Conservation (phyloP, 2,797 vertebrate species). For the Anabacerthia variegaticeps region DNA sequence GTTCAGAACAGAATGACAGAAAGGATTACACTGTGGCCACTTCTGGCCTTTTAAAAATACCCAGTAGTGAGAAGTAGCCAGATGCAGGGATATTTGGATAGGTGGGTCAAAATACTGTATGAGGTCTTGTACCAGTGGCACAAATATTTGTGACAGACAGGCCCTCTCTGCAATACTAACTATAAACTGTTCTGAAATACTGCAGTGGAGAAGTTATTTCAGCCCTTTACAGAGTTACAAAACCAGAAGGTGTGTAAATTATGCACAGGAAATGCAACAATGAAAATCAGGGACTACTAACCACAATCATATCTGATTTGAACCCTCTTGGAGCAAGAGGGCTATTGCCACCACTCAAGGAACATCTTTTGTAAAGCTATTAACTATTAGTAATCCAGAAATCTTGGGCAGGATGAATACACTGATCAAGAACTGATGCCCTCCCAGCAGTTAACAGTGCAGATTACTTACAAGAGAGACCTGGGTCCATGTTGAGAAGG, state of each 20-base stretch:
- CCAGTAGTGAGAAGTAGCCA: not conserved
- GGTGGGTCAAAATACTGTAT: not conserved
- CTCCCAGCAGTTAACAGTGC: not conserved
- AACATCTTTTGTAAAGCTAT: not conserved
- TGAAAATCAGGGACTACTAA: not conserved
- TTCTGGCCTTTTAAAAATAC: not conserved
- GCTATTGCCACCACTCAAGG: not conserved
- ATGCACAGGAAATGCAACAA: not conserved
- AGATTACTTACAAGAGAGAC: not conserved
- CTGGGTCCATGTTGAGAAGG: not conserved
- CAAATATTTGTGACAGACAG: not conserved
- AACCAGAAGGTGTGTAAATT: not conserved
- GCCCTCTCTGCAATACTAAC: not conserved
- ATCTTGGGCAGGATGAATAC: not conserved
- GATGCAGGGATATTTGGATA: not conserved
- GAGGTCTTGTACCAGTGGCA: not conserved
- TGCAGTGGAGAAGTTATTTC: not conserved
- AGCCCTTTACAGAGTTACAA: not conserved
- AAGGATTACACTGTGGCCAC: not conserved
- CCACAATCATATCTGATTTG: not conserved
- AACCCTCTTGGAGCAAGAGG: not conserved
- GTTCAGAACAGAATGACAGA: not conserved
- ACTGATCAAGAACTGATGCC: not conserved
- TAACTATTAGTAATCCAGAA: not conserved
- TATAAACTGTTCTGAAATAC: not conserved